These are phyloP conservation scores for Pygoscelis adeliae DNA, from an alignment of 2,113 vertebrate species.

Conservation along the genomic window DNA sequence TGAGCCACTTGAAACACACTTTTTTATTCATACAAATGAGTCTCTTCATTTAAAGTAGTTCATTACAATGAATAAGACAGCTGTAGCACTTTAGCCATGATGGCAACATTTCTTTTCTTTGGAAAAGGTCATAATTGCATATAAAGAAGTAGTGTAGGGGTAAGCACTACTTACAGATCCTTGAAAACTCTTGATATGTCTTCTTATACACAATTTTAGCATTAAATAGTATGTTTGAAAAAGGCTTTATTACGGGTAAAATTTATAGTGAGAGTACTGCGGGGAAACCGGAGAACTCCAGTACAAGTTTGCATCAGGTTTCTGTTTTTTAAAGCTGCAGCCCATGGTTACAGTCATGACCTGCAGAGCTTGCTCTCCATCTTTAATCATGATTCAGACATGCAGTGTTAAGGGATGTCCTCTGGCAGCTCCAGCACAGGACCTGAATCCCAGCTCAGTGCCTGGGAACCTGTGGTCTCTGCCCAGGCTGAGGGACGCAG, in stretches of 20 bases:
- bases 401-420: background rate
- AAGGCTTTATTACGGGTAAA: background rate
- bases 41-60: constrained; percentile 42
- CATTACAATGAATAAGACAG: constrained; percentile 39
- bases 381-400: background rate
- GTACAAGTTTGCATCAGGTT: background rate
- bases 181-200: background rate
- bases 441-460: background rate
- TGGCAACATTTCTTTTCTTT: constrained; percentile 6
- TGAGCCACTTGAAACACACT: constrained; percentile 34
- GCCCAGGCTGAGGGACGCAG: accelerated
- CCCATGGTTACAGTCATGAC: background rate
- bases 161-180: constrained; percentile 4
- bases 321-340: background rate
- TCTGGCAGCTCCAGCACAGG: background rate
- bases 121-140: background rate
- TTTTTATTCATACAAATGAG: constrained; percentile 26
- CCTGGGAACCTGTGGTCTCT: background rate
- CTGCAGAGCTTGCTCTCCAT: background rate
- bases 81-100: constrained; percentile 18
- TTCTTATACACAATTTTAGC: background rate
- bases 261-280: background rate
- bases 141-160: background rate
- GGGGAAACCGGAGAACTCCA: background rate
- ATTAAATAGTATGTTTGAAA: background rate